Evolutionary conservation across 2,888 invertebrate genomes (phyloP).

Genomic region (Mythimna lalbum): DNA sequence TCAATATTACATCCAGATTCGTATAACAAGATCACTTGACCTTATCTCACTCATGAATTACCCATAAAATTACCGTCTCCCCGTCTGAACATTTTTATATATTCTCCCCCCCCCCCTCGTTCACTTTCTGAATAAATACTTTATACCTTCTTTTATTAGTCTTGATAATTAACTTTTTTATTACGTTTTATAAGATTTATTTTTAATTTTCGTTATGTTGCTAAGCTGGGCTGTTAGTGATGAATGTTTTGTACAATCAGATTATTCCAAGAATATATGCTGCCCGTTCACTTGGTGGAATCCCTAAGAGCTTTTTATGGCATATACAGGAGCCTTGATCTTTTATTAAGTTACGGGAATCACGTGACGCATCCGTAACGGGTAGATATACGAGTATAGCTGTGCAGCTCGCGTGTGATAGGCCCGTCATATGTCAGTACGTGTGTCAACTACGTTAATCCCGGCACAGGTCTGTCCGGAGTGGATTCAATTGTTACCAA

Average conservation of each 20-base stretch:
- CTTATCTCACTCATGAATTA: constrained; percentile 56
- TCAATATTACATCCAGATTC: constrained; percentile 52
- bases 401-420: background rate
- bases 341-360: constrained; percentile 17
- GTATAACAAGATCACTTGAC: constrained; percentile 57
- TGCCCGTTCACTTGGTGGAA: constrained; percentile 5
- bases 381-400: background rate
- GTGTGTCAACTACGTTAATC: constrained; percentile 19
- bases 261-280: background rate
- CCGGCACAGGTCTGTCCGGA: background rate
- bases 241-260: background rate
- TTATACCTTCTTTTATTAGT: constrained; percentile 55
- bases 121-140: constrained; percentile 54
- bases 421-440: constrained; percentile 10
- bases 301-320: background rate
- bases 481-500: constrained; percentile 34
- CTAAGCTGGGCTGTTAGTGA: constrained; percentile 7
- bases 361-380: constrained; percentile 1
- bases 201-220: constrained; percentile 49
- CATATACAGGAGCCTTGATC: constrained; percentile 2
- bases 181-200: constrained; percentile 44
- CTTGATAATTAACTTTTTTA: constrained; percentile 60
- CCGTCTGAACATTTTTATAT: constrained; percentile 51
- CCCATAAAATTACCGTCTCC: constrained; percentile 54
- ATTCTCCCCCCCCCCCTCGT: constrained; percentile 40